Base-by-base conservation (phyloP, 2,888 invertebrate genomes). In the Latheticus oryzae region DNA sequence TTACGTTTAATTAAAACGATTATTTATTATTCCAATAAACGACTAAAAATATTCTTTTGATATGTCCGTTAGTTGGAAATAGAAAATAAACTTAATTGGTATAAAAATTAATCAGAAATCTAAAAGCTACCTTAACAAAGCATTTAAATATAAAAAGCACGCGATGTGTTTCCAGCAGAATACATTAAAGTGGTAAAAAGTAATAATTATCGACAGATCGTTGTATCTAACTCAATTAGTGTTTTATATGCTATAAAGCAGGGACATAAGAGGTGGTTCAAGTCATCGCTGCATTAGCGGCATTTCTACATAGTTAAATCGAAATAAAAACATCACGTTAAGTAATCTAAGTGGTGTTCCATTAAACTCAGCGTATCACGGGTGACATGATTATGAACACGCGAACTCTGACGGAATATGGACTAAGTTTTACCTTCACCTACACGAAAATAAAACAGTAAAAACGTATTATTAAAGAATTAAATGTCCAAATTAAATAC, bases 321-420 rank as follows among this genome's bases (percentile, higher is more conserved):
- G 71, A 72, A 74, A 74, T 74, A 74, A 75, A 74, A 75, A 73
- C 73, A 74, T 74, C 74, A 73, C 70, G 71, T 73, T 74, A 73
- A 74, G 74, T 75, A 74, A 75, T 73, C 73, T 74, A 74, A 76
- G 76, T 76, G 76, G 75, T 72, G 73, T 76, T 76, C 75, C 76
- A 76, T 76, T 76, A 75, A 75, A 73, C 68, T 65, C 68, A 68
- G 67, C 72, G 67, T 74, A 74, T 73, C 74, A 68, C 69, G 67
- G 70, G 68, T 68, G 74, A 72, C 71, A 72, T 70, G 67, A 73
- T 73, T 71, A 70, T 64, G 62, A 65, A 68, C 76, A 75, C 76
- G 76, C 75, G 71, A 75, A 53, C 60, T 37, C 12, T 21, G 37
- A 43, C 26, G 40, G 19, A 12, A 43, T 17, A 33, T n/a, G n/a